Conservation (phyloP, 2,113 vertebrate genomes). For the Peromyscus maniculatus region DNA sequence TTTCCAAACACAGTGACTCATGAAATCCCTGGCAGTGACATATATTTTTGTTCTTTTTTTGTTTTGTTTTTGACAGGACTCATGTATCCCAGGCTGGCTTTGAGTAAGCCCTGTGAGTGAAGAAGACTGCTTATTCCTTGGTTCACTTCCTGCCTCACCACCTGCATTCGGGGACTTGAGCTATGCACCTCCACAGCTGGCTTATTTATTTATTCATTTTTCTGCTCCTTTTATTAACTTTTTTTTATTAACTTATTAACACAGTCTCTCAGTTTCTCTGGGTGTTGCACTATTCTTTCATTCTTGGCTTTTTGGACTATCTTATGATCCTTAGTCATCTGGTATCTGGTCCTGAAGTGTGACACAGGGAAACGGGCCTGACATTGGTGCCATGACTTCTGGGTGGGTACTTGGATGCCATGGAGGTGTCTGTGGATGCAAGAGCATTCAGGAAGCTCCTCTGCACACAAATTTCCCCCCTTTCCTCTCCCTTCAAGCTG, state of each 20-base stretch:
- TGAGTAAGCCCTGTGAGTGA: not conserved
- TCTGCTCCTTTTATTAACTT: not conserved
- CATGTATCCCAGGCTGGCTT: not conserved
- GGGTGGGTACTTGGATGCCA: rapidly evolving
- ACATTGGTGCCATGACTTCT: rapidly evolving
- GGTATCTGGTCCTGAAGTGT: not conserved
- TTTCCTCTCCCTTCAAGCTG: not conserved
- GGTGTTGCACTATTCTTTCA: not conserved
- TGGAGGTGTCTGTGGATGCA: not conserved
- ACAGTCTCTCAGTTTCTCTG: not conserved
- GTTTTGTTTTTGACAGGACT: not conserved
- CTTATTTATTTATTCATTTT: not conserved
- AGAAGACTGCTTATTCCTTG: not conserved
- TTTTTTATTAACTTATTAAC: not conserved
- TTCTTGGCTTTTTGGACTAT: not conserved
- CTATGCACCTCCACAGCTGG: not conserved
- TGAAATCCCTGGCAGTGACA: not conserved
- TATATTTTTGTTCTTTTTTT: not conserved
- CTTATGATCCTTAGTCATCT: not conserved
- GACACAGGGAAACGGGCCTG: not conserved
- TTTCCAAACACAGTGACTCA: slow-evolving; percentile 18
- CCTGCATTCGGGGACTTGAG: not conserved
- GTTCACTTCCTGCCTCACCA: no score
- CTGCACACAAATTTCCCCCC: no score
- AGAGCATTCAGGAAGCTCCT: no score